Evolutionary conservation across 2,113 vertebrate species (phyloP).

Genomic region (Aegotheles bennettii): DNA sequence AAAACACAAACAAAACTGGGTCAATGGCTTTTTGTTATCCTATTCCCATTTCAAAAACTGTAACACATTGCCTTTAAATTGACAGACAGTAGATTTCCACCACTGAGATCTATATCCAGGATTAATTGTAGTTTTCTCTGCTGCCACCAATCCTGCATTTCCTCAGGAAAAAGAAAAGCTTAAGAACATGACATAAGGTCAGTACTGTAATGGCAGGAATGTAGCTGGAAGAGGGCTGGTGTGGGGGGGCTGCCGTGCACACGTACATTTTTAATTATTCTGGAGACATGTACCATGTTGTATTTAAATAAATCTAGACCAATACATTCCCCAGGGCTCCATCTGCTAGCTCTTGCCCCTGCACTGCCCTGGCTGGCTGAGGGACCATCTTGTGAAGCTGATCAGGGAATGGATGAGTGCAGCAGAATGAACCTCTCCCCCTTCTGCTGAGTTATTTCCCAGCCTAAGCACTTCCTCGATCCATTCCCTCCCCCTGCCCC

Average conservation of each 20-base stretch:
- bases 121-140: not conserved
- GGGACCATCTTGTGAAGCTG: not conserved
- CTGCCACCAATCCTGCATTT: not conserved
- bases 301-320: slow-evolving; percentile 45
- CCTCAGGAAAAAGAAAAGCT: slow-evolving; percentile 1
- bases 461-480: not conserved
- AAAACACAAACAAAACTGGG: not conserved
- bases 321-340: slow-evolving; percentile 3
- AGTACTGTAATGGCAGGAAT: slow-evolving; percentile 37
- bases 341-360: not conserved
- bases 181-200: slow-evolving; percentile 38
- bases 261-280: slow-evolving; percentile 12
- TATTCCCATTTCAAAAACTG: not conserved
- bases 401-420: not conserved
- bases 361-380: not conserved
- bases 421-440: not conserved
- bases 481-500: not conserved
- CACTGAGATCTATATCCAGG: not conserved
- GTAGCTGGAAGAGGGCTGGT: not conserved
- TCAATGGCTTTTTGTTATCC: not conserved
- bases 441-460: not conserved
- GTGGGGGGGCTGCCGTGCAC: not conserved
- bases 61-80: not conserved
- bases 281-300: not conserved
- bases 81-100: not conserved